Percentiles rank a stretch among this genome's conserved stretches.
Conservation (phyloP, 2,888 invertebrate genomes). For the Epinotia ramella region DNA sequence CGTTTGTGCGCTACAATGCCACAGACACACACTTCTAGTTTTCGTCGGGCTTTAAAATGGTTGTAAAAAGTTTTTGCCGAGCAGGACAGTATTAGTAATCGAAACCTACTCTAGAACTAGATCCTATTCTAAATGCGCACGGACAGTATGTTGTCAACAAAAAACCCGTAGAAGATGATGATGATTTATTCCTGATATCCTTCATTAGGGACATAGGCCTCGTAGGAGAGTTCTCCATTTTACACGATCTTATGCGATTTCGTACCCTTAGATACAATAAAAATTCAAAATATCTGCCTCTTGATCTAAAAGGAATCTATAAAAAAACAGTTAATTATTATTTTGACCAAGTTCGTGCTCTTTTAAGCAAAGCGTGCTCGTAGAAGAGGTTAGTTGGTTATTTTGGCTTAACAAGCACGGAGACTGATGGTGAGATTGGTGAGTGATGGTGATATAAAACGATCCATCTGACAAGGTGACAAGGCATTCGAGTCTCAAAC, state of each 20-base stretch:
- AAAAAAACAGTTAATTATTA: conserved; percentile 14
- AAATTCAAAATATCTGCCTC: background rate
- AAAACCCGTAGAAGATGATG: background rate
- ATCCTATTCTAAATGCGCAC: no score
- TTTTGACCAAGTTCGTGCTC: conserved; percentile 4
- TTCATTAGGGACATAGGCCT: no score
- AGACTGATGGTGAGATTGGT: background rate
- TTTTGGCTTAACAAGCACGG: conserved; percentile 3
- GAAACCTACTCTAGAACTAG: no score
- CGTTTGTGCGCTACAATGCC: no score
- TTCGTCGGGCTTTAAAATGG: no score
- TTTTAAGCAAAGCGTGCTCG: background rate
- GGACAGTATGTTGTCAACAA: background rate
- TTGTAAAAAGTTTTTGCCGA: no score
- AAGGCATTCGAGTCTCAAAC: background rate
- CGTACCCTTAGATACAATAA: background rate
- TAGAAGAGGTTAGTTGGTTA: conserved; percentile 1
- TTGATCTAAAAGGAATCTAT: background rate
- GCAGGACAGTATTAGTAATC: no score
- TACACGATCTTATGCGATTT: no score
- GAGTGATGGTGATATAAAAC: background rate
- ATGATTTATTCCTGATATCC: no score
- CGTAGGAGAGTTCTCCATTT: no score
- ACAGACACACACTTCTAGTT: no score
- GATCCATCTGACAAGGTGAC: background rate